phyloP scores from a whole-genome alignment of 2,797 vertebrate genomes.

The Chrysocyon brachyurus region DNA sequence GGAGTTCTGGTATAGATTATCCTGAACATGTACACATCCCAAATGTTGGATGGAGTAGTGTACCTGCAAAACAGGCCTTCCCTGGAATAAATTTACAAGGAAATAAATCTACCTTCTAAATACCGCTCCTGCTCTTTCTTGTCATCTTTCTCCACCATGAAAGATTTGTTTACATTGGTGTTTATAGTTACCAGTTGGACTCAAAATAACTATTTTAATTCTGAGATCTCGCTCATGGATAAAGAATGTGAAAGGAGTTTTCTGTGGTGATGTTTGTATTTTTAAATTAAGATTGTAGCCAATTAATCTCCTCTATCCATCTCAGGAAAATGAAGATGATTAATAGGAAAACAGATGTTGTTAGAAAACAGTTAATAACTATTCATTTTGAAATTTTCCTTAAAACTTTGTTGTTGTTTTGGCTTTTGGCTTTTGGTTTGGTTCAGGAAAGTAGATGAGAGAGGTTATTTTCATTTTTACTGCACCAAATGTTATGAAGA shows the following conservation, averaged over 20 bases:
- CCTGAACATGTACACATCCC: background rate
- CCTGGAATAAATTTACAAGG: background rate
- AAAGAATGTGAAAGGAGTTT: conserved; percentile 82
- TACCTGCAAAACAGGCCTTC: background rate
- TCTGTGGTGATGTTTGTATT: conserved; percentile 79
- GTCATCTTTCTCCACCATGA: conserved; percentile 65
- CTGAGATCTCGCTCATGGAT: conserved; percentile 78
- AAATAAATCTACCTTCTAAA: conserved; percentile 72
- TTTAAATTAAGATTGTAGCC: conserved; percentile 82
- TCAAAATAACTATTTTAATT: conserved; percentile 80
- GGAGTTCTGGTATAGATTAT: background rate
- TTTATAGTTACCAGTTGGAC: conserved; percentile 82
- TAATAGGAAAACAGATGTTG: conserved; percentile 67
- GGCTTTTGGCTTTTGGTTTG: background rate
- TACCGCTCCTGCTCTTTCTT: conserved; percentile 58
- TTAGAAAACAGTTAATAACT: conserved; percentile 65
- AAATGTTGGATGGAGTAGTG: background rate
- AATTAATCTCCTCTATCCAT: conserved; percentile 76
- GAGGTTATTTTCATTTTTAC: conserved; percentile 31
- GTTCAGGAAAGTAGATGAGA: background rate
- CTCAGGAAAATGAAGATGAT: conserved; percentile 76
- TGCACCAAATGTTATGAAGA: background rate
- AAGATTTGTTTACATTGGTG: conserved; percentile 73
- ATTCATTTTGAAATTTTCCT: conserved; percentile 59
- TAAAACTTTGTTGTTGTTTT: conserved; percentile 34